phyloP scores from a whole-genome alignment of 2,888 invertebrate species.

The Agrochola litura region DNA sequence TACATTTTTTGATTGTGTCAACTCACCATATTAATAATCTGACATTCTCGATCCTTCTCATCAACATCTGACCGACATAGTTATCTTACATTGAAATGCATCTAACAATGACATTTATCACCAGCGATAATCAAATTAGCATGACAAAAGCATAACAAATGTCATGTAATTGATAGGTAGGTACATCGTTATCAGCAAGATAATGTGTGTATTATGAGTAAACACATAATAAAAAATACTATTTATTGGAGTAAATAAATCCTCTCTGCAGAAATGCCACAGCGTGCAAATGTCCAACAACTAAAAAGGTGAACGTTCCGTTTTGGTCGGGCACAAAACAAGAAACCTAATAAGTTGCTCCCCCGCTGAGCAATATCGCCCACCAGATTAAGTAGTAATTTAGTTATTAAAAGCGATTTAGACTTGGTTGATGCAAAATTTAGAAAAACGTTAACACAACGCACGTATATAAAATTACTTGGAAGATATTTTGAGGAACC shows the following conservation, averaged over 20 bases:
- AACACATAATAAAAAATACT: not conserved
- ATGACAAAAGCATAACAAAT: slow-evolving; percentile 26
- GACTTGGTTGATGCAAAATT: slow-evolving; percentile 46
- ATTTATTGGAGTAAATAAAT: slow-evolving; percentile 17
- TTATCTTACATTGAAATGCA: not conserved
- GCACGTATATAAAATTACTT: slow-evolving; percentile 37
- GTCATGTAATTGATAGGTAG: slow-evolving; percentile 9
- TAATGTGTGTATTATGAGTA: not conserved
- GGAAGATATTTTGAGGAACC: slow-evolving; percentile 37
- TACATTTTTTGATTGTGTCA: not conserved
- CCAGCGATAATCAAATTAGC: slow-evolving; percentile 23
- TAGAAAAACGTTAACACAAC: slow-evolving; percentile 41
- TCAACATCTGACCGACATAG: not conserved
- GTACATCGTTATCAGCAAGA: slow-evolving; percentile 20
- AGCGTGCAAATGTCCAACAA: slow-evolving; percentile 58
- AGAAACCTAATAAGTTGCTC: slow-evolving; percentile 74
- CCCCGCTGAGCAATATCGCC: slow-evolving; percentile 75
- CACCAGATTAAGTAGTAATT: slow-evolving; percentile 71
- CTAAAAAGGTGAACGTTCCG: slow-evolving; percentile 66
- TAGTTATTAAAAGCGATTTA: slow-evolving; percentile 67
- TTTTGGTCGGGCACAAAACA: slow-evolving; percentile 71
- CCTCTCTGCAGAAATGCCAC: slow-evolving; percentile 17
- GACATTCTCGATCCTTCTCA: not conserved
- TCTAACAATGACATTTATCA: slow-evolving; percentile 26
- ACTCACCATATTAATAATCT: not conserved